Conservation (phyloP, 2,888 invertebrate species). For the Hypomecis punctinalis region DNA sequence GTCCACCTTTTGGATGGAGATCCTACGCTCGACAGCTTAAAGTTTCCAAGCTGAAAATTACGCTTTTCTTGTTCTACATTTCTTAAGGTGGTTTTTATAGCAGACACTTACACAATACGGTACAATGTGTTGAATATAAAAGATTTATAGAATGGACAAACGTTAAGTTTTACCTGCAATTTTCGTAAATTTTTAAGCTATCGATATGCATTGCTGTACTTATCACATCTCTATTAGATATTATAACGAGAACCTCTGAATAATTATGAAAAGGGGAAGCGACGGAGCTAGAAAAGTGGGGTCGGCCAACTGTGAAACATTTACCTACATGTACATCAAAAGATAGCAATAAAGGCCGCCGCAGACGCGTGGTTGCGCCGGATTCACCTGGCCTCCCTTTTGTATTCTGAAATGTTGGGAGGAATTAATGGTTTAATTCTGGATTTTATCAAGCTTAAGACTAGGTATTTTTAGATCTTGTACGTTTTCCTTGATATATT, state of each 20-base stretch:
- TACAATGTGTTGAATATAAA: no score
- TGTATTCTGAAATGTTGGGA: conserved; percentile 19
- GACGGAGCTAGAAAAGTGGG: conserved; percentile 48
- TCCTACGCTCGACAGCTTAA: no score
- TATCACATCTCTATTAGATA: conserved; percentile 45
- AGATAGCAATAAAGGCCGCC: conserved; percentile 46
- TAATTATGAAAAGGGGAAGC: conserved; percentile 61
- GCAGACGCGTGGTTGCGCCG: conserved; percentile 30
- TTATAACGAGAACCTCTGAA: conserved; percentile 61
- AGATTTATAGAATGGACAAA: no score
- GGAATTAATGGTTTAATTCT: conserved; percentile 14
- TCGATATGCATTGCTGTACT: conserved; percentile 43
- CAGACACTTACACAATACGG: no score
- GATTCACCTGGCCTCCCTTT: conserved; percentile 24
- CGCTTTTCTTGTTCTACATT: no score
- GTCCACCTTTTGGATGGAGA: no score
- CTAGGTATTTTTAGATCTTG: no score
- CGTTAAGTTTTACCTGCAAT: no score
- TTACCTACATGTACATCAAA: conserved; percentile 47
- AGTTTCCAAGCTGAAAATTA: no score
- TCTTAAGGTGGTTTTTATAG: no score
- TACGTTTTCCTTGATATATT: no score
- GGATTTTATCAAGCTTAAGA: no score
- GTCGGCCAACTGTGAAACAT: conserved; percentile 48
- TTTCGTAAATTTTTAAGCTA: not conserved